Base-by-base conservation (phyloP, 1,140 invertebrate species). In the Pseudomyrmex gracilis region DNA sequence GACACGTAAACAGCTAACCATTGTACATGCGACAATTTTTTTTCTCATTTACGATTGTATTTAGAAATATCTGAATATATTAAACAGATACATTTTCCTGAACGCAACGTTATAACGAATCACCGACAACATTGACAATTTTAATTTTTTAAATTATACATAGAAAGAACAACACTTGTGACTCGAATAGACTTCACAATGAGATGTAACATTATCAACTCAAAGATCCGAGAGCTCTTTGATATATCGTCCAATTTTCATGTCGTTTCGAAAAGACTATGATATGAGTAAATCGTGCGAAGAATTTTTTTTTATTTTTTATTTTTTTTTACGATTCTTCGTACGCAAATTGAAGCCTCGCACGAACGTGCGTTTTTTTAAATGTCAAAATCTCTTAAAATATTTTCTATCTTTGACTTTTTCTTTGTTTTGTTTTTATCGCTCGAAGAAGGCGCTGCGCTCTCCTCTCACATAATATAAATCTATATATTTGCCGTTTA, bases 221-320 rank as follows among this genome's bases (percentile, higher is more conserved):
- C 61, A 87, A 80, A 83, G 34, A 22, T 84, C 77, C 66, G 12
- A 73, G 5, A 73, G 68, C 67, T 86, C 83, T 17, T 53, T 67
- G 55, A 64, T 84, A 80, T 84, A 85, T 34, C 5, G 34, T 87
- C 83, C 85, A 74, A 87, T 55, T 82, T 84, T 84, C 67, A n/a
- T 73, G 60, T 74, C 68, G 61, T 61, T 68, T 70, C 51, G 58
- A 73, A 83, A 89, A 85, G 70, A 86, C 84, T 88, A 85, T 90
- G 90, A 91, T 91, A 92, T 91, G 88, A 91, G 77, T 74, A 87
- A 87, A 84, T 61, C 73, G 76, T 74, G 84, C 84, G 78, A 63
- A 76, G 85, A 77, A 76, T 70, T 70, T 67, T 64, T n/a, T 34
- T 34, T 34, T 34, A 34, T 34, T 34, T 34, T 34, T 34, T 34